Conservation (phyloP, 1,140 invertebrate genomes). For the Drosophila funebris region DNA sequence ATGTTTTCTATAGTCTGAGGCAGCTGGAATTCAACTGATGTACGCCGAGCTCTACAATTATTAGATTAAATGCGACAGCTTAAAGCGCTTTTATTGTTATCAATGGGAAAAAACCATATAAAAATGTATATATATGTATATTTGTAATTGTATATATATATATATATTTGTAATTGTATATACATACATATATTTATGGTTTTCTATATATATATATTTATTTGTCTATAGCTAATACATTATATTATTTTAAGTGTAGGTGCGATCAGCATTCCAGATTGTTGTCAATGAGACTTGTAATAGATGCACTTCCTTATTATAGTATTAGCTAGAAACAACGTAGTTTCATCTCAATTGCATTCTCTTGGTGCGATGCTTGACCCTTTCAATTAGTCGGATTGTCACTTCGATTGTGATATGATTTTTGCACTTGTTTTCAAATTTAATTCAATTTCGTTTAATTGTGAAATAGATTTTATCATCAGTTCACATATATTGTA, state of each 20-base stretch:
- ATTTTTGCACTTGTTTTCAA: too few relatives aligned
- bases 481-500: too few relatives aligned
- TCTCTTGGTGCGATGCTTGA: too few relatives aligned
- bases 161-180: too few relatives aligned
- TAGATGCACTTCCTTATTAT: constrained; percentile 9
- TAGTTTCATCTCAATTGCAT: neutral
- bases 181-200: neutral
- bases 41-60: neutral
- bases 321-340: constrained; percentile 6
- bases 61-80: neutral
- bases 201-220: neutral
- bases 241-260: constrained; percentile 13
- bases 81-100: constrained; percentile 1
- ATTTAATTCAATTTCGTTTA: too few relatives aligned
- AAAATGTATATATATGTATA: neutral
- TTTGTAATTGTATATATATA: too few relatives aligned
- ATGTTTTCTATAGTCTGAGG: neutral
- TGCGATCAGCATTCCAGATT: neutral
- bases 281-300: too few relatives aligned
- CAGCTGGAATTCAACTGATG: constrained; percentile 3
- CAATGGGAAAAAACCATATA: constrained; percentile 1
- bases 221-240: neutral
- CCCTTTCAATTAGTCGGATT: neutral
- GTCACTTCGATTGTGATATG: too few relatives aligned
- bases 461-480: too few relatives aligned